A percentile compares a stretch with the other conserved stretches of the same genome.
phyloP scores from a whole-genome alignment of 2,797 vertebrate genomes.

The Acipenser oxyrinchus region DNA sequence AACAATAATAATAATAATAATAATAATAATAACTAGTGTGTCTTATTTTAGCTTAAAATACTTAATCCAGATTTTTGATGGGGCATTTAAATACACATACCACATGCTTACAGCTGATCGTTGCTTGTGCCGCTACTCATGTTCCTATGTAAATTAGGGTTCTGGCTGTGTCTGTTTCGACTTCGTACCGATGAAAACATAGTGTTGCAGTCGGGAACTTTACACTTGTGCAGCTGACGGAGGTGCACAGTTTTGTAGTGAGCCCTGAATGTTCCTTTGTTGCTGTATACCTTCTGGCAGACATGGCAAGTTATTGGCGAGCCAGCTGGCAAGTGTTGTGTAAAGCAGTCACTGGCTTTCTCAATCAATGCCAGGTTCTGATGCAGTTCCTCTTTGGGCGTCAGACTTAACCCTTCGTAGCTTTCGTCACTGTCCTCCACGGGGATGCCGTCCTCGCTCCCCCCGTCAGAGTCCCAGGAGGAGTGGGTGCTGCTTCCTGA shows the following conservation, averaged over 20 bases:
- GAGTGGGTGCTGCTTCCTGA: conserved; percentile 66
- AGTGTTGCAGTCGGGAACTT: conserved; percentile 84
- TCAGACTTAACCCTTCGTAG: conserved; percentile 61
- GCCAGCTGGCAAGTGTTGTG: conserved; percentile 47
- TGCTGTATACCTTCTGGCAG: conserved; percentile 93
- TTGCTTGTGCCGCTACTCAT: conserved; percentile 42
- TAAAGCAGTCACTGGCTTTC: conserved; percentile 53
- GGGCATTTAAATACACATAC: not conserved
- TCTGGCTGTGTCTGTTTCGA: conserved; percentile 92
- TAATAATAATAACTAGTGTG: conserved; percentile 17
- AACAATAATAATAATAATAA: no score
- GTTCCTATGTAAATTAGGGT: conserved; percentile 93
- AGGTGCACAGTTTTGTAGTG: conserved; percentile 97
- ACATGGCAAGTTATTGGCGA: conserved; percentile 86
- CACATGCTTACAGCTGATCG: conserved; percentile 38
- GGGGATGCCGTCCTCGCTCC: conserved; percentile 70
- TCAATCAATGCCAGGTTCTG: conserved; percentile 52
- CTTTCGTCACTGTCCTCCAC: conserved; percentile 82
- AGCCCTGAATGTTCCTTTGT: conserved; percentile 91
- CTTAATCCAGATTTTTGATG: not conserved
- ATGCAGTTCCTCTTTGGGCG: conserved; percentile 49
- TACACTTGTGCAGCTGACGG: conserved; percentile 88
- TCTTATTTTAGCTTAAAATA: conserved; percentile 2
- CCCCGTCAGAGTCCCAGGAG: conserved; percentile 90
- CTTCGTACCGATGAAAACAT: conserved; percentile 93